Evolutionary conservation across 2,888 invertebrate species (phyloP).

Genomic region (Dione vanillae): DNA sequence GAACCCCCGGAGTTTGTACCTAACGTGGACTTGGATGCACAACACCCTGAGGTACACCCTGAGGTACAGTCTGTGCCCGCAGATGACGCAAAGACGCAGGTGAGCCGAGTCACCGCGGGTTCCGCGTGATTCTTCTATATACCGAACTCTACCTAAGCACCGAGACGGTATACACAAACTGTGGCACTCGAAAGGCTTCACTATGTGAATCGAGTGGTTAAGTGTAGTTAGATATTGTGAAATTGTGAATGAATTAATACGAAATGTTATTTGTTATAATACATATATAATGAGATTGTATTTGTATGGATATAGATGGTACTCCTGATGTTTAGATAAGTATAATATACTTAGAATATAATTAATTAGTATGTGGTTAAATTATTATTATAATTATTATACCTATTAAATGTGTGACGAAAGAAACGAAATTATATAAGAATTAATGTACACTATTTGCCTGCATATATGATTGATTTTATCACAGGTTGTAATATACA

Average conservation of each 20-base stretch:
- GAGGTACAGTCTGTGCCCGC: slow-evolving; percentile 48
- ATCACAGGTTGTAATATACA: neutral
- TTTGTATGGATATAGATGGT: slow-evolving; percentile 36
- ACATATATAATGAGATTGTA: slow-evolving; percentile 41
- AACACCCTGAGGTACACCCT: slow-evolving; percentile 35
- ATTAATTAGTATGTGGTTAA: slow-evolving; percentile 42
- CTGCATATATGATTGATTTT: slow-evolving; percentile 27
- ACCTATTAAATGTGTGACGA: slow-evolving; percentile 22
- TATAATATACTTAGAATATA: slow-evolving; percentile 47
- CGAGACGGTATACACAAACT: slow-evolving; percentile 21
- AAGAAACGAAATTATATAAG: slow-evolving; percentile 28
- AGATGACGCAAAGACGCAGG: slow-evolving; percentile 45
- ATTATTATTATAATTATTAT: slow-evolving; percentile 23
- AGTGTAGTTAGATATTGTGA: slow-evolving; percentile 76
- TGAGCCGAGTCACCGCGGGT: slow-evolving; percentile 55
- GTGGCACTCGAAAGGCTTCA: slow-evolving; percentile 33
- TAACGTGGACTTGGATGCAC: slow-evolving; percentile 47
- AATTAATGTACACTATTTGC: slow-evolving; percentile 25
- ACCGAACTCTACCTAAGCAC: slow-evolving; percentile 50
- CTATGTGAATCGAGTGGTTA: slow-evolving; percentile 50
- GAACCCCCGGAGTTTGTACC: slow-evolving; percentile 64
- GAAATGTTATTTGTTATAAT: slow-evolving; percentile 76
- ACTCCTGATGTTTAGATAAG: slow-evolving; percentile 35
- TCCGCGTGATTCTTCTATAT: slow-evolving; percentile 59
- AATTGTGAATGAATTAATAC: slow-evolving; percentile 73